Base-by-base conservation (phyloP, 1,140 invertebrate species). In the Latrodectus geometricus region DNA sequence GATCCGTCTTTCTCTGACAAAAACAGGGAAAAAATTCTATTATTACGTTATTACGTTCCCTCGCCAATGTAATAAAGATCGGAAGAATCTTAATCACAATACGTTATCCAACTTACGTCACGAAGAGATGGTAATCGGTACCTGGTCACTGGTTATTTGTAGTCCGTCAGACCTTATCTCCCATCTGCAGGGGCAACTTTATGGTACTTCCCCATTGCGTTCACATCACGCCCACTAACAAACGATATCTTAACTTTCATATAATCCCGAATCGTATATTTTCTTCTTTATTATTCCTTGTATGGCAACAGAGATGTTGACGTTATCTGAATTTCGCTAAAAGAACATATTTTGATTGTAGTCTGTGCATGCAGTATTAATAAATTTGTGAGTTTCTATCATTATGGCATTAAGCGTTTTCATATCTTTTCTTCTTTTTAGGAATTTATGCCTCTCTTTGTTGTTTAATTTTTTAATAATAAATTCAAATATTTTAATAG, bases 251-350 rank as follows among this genome's bases (percentile, higher is more conserved):
- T 68, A 68, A 17, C 69, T 23, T 72, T 8, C 69, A 20, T 35
- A 35, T 48, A 52, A 79, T 79, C 68, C 49, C 49, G 77, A 48
- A 35, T 35, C 35, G 61, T 69, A 79, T 79, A 79, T 69, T 79
- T 79, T 72, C 69, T 74, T 17, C 50, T 79, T 79, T 79, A 68
- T 68, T 65, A 79, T 69, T 79, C 77, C 20, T 17, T 56, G 49
- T 69, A 20, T 68, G n/a, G n/a, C 65, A 77, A 14, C 48, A 68
- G 74, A 68, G 17, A 69, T 79, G 66, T 79, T 65, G 68, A 48
- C 61, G 65, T 66, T 69, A 61, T 20, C 54, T 35, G 7, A 76
- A 17, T 14, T 9, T 61, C 21, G 77, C 48, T 52, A 15, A 35
- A 35, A 35, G 35, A 35, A 35, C 35, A 35, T 35, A 35, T 35